Base-by-base conservation (phyloP, 2,113 vertebrate genomes). In the Takifugu bimaculatus region DNA sequence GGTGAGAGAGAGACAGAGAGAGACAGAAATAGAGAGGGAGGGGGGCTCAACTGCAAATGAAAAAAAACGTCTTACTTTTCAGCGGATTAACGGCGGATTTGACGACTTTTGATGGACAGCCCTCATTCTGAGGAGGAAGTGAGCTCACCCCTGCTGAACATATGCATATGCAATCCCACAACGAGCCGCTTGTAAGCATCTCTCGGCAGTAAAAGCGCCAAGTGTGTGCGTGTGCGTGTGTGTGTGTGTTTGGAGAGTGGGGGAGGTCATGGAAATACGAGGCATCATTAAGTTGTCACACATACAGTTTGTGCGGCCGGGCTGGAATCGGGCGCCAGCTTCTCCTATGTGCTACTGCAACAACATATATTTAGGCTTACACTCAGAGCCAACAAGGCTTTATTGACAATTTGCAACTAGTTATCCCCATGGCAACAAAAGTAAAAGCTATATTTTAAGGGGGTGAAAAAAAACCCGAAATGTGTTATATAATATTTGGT, bases 251-350 rank as follows among this genome's bases (percentile, higher is more conserved):
- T 63, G 67, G 52, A 57, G 65, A 69, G 60, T 60, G 68, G 79
- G 69, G 72, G 70, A 78, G 79, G 70, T 79, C 50, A 64, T 80
- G 85, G 79, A 88, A 86, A 83, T 68, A 74, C 27, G 47, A 78
- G 72, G 74, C 66, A 74, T 85, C 83, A 86, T 83, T 85, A 85
- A 87, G 74, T 71, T 83, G 83, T 84, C 83, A 83, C 77, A 75
- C 54, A 52, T 67, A 62, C 62, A 82, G 78, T 73, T 45, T 60
- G 60, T 64, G 65, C 68, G 78, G 75, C 55, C 26, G 13, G 13
- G 29, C 47, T 25, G 49, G 12, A 67, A 44, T 10, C 12, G 35
- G 44, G 65, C 47, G 80, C 73, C 77, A 79, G 55, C 71, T 80
- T 85, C 81, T 64, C 63, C 51, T 29, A 56, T 77, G 78, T 86